phyloP scores from a whole-genome alignment of 2,888 invertebrate genomes.

The Heliconius hortense region DNA sequence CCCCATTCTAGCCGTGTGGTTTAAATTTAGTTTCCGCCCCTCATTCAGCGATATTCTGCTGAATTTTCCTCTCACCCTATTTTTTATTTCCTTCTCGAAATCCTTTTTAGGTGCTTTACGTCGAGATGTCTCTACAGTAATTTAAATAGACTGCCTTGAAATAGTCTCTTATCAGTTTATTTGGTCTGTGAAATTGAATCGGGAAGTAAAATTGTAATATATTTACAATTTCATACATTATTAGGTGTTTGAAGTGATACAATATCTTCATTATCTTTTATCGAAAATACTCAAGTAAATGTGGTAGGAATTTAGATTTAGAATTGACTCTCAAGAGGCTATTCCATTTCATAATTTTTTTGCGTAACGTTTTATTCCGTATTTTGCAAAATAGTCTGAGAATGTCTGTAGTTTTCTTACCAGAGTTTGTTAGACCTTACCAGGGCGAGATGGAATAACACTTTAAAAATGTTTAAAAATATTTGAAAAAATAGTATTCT shows the following conservation, averaged over 20 bases:
- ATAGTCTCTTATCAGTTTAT: slow-evolving; percentile 6
- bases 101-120: slow-evolving; percentile 24
- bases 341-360: no score
- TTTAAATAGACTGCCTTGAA: slow-evolving; percentile 24
- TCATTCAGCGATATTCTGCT: slow-evolving; percentile 29
- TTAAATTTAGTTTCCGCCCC: slow-evolving; percentile 34
- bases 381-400: no score
- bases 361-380: no score
- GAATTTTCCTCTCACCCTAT: slow-evolving; percentile 20
- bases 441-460: no score
- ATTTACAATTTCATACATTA: neutral
- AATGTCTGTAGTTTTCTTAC: no score
- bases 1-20: slow-evolving; percentile 26
- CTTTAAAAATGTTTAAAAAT: no score
- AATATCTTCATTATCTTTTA: no score
- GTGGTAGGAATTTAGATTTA: no score
- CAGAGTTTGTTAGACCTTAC: no score
- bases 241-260: neutral
- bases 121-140: slow-evolving; percentile 21
- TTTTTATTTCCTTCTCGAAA: slow-evolving; percentile 27
- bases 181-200: slow-evolving; percentile 8
- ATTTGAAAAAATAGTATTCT: no score
- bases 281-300: no score
- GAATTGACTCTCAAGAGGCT: no score
- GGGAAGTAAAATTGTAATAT: neutral